phyloP scores from a whole-genome alignment of 1,140 invertebrate genomes.

The Solen grandis region DNA sequence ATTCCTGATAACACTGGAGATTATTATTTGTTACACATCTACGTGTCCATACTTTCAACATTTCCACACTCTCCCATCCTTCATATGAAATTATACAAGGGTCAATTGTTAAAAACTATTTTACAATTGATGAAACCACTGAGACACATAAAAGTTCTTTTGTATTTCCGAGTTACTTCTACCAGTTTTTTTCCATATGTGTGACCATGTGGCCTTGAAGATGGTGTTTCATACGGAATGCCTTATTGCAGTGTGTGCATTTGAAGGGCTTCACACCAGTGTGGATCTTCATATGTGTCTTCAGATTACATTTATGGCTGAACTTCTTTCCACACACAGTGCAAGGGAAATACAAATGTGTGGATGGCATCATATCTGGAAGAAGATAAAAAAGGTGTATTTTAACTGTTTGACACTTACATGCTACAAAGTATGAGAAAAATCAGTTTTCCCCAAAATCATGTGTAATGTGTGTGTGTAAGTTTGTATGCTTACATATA shows the following conservation, averaged over 20 bases:
- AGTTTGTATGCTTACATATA: not conserved
- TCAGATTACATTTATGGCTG: constrained; percentile 16
- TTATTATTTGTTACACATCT: too few species aligned
- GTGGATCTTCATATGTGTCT: constrained; percentile 49
- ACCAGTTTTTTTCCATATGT: too few species aligned
- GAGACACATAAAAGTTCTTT: too few species aligned
- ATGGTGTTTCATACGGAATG: constrained; percentile 34
- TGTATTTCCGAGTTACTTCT: too few species aligned
- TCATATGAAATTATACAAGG: too few species aligned
- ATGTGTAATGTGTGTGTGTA: not conserved
- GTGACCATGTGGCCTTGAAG: constrained; percentile 25
- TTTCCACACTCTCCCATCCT: too few species aligned
- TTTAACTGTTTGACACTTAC: not conserved
- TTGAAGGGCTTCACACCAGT: constrained; percentile 25
- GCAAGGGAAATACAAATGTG: constrained; percentile 3
- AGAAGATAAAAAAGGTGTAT: not conserved
- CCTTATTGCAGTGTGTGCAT: constrained; percentile 16
- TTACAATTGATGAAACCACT: too few species aligned
- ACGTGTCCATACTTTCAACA: too few species aligned
- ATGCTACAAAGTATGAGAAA: not conserved
- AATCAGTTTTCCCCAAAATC: not conserved
- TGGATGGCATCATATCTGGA: not conserved
- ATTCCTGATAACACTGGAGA: too few species aligned
- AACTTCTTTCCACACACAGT: constrained; percentile 35
- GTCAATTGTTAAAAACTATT: too few species aligned